These are phyloP conservation scores for Melanargia galathea DNA, from an alignment of 2,888 invertebrate genomes.

Conservation along the genomic window DNA sequence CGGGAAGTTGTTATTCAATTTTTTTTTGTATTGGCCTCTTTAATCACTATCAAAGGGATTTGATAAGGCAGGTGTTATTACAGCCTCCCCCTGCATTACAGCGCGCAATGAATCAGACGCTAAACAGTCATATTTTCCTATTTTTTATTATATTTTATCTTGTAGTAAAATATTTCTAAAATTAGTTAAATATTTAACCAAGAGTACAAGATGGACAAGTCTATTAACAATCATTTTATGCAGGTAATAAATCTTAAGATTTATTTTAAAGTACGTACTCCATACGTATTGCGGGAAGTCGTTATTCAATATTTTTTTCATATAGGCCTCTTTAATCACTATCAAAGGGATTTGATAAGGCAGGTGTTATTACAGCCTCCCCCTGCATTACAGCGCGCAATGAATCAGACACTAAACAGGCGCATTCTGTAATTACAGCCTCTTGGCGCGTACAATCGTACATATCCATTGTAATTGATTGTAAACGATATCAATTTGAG, in stretches of 20 bases:
- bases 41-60: slow-evolving; percentile 16
- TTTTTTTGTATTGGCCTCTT: neutral
- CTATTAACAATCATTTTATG: too few species aligned
- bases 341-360: slow-evolving; percentile 19
- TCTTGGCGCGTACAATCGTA: slow-evolving; percentile 46
- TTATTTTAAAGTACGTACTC: too few species aligned
- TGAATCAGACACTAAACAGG: slow-evolving; percentile 60
- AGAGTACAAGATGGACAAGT: too few species aligned
- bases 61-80: slow-evolving; percentile 24
- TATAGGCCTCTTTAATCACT: slow-evolving; percentile 7
- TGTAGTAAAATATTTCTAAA: too few species aligned
- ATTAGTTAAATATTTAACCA: too few species aligned
- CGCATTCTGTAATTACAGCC: slow-evolving; percentile 51
- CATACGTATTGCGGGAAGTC: neutral
- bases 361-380: slow-evolving; percentile 19
- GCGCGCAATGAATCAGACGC: slow-evolving; percentile 54
- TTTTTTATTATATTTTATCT: too few species aligned
- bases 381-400: slow-evolving; percentile 39
- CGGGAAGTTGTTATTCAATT: neutral
- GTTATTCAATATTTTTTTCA: neutral
- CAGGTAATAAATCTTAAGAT: too few species aligned
- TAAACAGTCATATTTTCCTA: too few species aligned
- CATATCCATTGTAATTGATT: slow-evolving; percentile 49
- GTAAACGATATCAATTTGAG: slow-evolving; percentile 59
- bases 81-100: slow-evolving; percentile 24